These are phyloP conservation scores for Hydraecia micacea DNA, from an alignment of 2,888 invertebrate genomes.

Conservation along the genomic window DNA sequence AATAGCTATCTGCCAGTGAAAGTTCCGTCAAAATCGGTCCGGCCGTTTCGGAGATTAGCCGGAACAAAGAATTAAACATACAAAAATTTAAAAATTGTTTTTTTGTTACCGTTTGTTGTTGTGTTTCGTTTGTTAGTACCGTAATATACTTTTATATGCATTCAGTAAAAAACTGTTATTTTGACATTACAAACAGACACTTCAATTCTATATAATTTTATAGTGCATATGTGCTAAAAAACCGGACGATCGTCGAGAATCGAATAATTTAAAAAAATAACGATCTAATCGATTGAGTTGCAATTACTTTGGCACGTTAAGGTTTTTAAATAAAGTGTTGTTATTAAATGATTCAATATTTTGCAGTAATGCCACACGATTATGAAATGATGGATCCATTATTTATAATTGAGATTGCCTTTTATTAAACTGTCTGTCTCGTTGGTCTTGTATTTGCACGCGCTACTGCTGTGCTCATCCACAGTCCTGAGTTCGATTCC, in stretches of 20 bases:
- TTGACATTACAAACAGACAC: too few species aligned
- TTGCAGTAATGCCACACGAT: slow-evolving; percentile 1
- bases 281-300: not conserved
- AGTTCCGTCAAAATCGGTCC: too few species aligned
- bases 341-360: slow-evolving; percentile 15
- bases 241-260: not conserved
- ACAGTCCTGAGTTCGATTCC: not conserved
- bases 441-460: not conserved
- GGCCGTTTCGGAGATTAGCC: not conserved
- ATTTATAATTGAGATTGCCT: slow-evolving; percentile 13
- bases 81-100: too few species aligned
- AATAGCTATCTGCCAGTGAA: not conserved
- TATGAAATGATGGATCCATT: slow-evolving; percentile 15
- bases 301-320: slow-evolving; percentile 21
- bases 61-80: not conserved
- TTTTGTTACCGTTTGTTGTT: too few species aligned
- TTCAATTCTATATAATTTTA: too few species aligned
- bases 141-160: too few species aligned
- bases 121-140: too few species aligned
- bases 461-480: not conserved
- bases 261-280: slow-evolving; percentile 6
- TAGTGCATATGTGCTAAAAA: not conserved
- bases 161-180: too few species aligned
- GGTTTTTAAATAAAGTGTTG: not conserved
- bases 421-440: not conserved